Base-by-base conservation (phyloP, 2,888 invertebrate species). In the Cyrtodaria siliqua region DNA sequence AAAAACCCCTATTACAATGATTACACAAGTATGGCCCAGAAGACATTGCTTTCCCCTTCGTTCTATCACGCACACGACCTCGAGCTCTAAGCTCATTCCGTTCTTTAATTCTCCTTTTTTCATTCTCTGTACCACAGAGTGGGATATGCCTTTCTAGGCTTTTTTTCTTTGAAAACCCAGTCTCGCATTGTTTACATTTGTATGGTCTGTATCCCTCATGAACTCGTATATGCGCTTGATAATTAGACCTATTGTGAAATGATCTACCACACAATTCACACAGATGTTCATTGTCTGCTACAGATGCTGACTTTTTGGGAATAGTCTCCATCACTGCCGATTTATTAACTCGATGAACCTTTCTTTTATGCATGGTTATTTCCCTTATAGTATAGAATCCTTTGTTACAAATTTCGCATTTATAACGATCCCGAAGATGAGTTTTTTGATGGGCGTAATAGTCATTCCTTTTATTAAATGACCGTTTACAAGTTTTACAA, bases 91-190 rank as follows among this genome's bases (percentile, higher is more conserved):
- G 33, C 12, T 12, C 12, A 4, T 4, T 33, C 12, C 33, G 6
- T 44, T 16, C 44, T 9, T 6, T 16, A 16, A 57, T 27, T 20
- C 57, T 20, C 1, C 40, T 59, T 9, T n/a, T 38, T 50, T 67
- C 67, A 26, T 29, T n/a, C n/a, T 33, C 26, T 26, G 59, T 38
- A 24, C 59, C 67, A 59, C 67, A 67, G 6, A 24, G 12, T 6
- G 33, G 18, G 20, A 40, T 0, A 26, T 59, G 59, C n/a, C 47
- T 24, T 20, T 23, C 23, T 29, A 67, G 49, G 4, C 49, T 40
- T 2, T 40, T 2, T 40, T 52, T 33, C 38, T 40, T 49, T 1
- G 29, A n/a, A 20, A 52, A 52, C 6, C 26, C 24, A 23, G 53
- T 20, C 6, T 20, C 23, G 20, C 53, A 52, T 23, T 27, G 3